Percentiles rank a stretch among this genome's conserved stretches.
phyloP scores from a whole-genome alignment of 1,140 invertebrate species.

The Scaptomyza graminum region DNA sequence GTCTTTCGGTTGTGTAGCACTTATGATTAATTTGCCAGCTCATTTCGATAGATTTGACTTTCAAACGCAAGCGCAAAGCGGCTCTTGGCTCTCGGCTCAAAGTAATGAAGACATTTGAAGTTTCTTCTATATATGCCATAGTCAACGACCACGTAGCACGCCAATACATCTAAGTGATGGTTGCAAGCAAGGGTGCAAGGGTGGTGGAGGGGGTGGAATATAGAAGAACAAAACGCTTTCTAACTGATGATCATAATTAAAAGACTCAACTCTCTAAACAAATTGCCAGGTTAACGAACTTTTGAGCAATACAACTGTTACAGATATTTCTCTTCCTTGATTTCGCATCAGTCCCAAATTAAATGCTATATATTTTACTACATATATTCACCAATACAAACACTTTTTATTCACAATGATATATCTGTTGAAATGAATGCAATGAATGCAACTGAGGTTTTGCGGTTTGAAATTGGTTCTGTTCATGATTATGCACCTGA shows the following conservation, averaged over 20 bases:
- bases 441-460: slow-evolving; percentile 66
- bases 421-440: slow-evolving; percentile 9
- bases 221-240: slow-evolving; percentile 62
- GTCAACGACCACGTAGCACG: slow-evolving; percentile 40
- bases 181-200: no score
- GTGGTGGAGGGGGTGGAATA: not conserved
- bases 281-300: slow-evolving; percentile 41
- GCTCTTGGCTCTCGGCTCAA: not conserved
- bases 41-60: slow-evolving; percentile 53
- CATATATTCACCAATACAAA: not conserved
- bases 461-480: slow-evolving; percentile 52
- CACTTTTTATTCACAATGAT: no score
- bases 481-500: not conserved
- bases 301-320: not conserved
- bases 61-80: slow-evolving; percentile 38
- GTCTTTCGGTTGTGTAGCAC: slow-evolving; percentile 31
- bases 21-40: slow-evolving; percentile 65
- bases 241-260: slow-evolving; percentile 60
- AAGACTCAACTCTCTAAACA: slow-evolving; percentile 15
- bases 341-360: slow-evolving; percentile 36
- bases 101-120: slow-evolving; percentile 72
- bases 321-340: not conserved
- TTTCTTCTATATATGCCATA: not conserved
- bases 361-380: slow-evolving; percentile 47
- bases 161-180: slow-evolving; percentile 31